Conservation (phyloP, 2,888 invertebrate genomes). For the Allolobophora icterica region DNA sequence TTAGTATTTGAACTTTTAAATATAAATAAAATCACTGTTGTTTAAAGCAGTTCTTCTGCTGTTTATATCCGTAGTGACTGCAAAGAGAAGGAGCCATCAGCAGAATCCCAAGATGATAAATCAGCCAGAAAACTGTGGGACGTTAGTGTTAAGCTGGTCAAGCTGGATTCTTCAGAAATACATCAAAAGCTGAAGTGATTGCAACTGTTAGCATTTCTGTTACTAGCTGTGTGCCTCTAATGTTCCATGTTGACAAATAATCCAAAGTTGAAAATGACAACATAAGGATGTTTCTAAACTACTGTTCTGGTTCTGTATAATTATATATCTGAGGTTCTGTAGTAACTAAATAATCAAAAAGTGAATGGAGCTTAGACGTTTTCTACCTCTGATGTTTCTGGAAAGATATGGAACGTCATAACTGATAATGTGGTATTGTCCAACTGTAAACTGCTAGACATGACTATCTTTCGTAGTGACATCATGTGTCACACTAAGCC, state of each 20-base stretch:
- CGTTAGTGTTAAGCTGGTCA: constrained; percentile 37
- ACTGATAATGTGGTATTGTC: not conserved
- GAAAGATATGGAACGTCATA: not conserved
- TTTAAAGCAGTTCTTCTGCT: not conserved
- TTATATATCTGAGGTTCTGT: not conserved
- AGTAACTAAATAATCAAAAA: not conserved
- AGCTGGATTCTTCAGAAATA: constrained; percentile 30
- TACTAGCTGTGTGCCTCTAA: not conserved
- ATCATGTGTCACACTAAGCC: not conserved
- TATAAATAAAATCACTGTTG: not conserved
- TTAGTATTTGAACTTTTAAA: too few relatives aligned
- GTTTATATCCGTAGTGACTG: constrained; percentile 30
- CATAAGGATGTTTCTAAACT: not conserved
- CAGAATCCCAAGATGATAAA: constrained; percentile 35
- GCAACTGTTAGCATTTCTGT: not conserved
- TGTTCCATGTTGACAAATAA: not conserved
- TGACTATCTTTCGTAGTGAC: not conserved
- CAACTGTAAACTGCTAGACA: not conserved
- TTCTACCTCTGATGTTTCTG: not conserved
- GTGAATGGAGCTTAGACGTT: not conserved
- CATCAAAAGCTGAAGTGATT: constrained; percentile 33
- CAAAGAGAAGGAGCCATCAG: not conserved
- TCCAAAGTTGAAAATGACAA: not conserved
- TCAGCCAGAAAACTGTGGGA: constrained; percentile 41
- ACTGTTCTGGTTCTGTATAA: too few relatives aligned